Conservation (phyloP, 1,140 invertebrate species). For the Palaemon carinicauda region DNA sequence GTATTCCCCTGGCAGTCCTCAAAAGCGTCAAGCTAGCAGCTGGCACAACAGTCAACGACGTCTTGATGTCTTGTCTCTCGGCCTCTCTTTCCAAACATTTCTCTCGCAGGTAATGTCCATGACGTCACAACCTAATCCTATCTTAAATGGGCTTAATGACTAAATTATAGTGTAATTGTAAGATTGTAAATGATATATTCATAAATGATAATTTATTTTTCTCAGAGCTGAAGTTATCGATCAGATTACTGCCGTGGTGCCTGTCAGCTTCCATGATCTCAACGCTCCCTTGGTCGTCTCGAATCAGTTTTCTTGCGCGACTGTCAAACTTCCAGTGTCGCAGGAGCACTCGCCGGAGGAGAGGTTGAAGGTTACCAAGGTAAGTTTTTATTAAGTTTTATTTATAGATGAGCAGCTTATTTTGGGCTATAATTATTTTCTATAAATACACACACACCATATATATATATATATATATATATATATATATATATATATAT, state of each 20-base stretch:
- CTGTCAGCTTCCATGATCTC: conserved; percentile 33
- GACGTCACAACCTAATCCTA: no score
- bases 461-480: neutral
- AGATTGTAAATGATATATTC: no score
- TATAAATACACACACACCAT: no score
- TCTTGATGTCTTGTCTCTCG: conserved; percentile 53
- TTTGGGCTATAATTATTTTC: no score
- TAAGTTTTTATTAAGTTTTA: no score
- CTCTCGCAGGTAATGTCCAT: conserved; percentile 16
- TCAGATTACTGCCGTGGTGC: conserved; percentile 24
- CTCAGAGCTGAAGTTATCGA: neutral
- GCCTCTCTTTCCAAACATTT: conserved; percentile 44
- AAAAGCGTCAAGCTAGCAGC: conserved; percentile 12
- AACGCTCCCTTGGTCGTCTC: neutral
- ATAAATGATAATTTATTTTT: no score
- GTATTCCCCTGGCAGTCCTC: neutral
- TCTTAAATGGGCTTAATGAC: no score
- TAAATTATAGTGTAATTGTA: no score
- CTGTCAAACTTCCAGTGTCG: conserved; percentile 17
- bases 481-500: neutral
- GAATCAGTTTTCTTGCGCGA: conserved; percentile 36
- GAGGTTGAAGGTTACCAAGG: conserved; percentile 27
- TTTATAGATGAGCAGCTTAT: neutral
- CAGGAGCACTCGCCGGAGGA: neutral
- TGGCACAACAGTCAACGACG: conserved; percentile 47